Percentiles rank a stretch among this genome's conserved stretches.
phyloP scores from a whole-genome alignment of 2,797 vertebrate genomes.

The Orientallactaga sibirica region DNA sequence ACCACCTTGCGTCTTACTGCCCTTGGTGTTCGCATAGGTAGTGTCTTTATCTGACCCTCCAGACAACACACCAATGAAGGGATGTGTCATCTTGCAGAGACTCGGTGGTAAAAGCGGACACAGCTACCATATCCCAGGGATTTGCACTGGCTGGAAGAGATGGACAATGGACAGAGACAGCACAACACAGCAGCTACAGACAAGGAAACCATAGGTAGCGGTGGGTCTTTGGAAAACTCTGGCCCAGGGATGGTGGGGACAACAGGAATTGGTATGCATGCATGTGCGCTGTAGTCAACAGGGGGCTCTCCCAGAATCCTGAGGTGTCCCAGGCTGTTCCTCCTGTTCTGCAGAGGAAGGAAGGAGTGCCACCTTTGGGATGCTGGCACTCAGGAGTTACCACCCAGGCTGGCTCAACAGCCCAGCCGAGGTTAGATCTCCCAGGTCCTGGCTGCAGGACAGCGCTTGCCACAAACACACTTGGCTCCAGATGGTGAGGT shows the following conservation, averaged over 20 bases:
- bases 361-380: not conserved
- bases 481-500: fast-evolving
- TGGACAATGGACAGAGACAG: not conserved
- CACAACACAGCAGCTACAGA: not conserved
- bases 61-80: fast-evolving
- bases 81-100: fast-evolving
- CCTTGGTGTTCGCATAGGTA: fast-evolving
- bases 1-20: fast-evolving
- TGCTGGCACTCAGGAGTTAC: not conserved
- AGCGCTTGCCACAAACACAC: not conserved
- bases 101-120: not conserved
- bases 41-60: not conserved
- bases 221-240: fast-evolving
- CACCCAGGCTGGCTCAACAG: not conserved
- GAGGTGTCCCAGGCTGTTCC: fast-evolving
- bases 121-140: not conserved
- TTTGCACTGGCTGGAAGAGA: not conserved
- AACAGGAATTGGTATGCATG: fast-evolving
- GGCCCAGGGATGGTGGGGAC: fast-evolving
- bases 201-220: fast-evolving
- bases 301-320: not conserved
- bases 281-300: fast-evolving
- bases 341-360: not conserved
- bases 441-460: not conserved
- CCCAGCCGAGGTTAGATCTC: not conserved